A percentile compares a stretch with the other conserved stretches of the same genome.
phyloP scores from a whole-genome alignment of 2,888 invertebrate genomes.

The Notodonta ziczac region DNA sequence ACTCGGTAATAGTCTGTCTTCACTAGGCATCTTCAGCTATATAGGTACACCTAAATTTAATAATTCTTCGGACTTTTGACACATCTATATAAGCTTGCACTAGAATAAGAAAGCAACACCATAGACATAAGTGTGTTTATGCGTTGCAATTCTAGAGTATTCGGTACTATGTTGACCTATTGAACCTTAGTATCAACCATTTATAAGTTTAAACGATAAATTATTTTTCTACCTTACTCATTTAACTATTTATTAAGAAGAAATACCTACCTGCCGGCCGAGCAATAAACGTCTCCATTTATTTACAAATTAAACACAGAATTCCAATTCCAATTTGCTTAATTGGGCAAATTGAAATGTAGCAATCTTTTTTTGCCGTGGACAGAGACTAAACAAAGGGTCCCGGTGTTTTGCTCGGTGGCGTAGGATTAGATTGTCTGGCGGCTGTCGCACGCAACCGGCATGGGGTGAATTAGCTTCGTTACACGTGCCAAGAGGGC shows the following conservation, averaged over 20 bases:
- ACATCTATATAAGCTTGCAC: too few species aligned
- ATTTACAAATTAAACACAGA: background rate
- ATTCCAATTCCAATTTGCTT: conserved; percentile 1
- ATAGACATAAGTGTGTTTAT: background rate
- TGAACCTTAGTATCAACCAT: too few species aligned
- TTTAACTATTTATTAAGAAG: too few species aligned
- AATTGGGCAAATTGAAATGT: background rate
- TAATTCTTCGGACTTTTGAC: too few species aligned
- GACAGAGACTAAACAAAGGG: background rate
- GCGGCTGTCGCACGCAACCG: background rate
- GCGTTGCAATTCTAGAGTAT: background rate
- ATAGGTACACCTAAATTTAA: too few species aligned
- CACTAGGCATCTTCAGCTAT: too few species aligned
- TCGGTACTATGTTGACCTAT: too few species aligned
- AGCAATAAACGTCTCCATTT: background rate
- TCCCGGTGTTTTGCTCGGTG: background rate
- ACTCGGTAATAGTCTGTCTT: too few species aligned
- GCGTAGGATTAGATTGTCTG: background rate
- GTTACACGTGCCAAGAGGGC: conserved; percentile 2
- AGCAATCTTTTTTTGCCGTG: background rate
- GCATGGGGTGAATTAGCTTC: background rate
- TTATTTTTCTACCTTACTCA: too few species aligned
- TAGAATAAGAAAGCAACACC: background rate
- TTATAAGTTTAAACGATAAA: too few species aligned
- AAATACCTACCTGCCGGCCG: too few species aligned